phyloP scores from a whole-genome alignment of 1,140 invertebrate species.

The Sitophilus oryzae region DNA sequence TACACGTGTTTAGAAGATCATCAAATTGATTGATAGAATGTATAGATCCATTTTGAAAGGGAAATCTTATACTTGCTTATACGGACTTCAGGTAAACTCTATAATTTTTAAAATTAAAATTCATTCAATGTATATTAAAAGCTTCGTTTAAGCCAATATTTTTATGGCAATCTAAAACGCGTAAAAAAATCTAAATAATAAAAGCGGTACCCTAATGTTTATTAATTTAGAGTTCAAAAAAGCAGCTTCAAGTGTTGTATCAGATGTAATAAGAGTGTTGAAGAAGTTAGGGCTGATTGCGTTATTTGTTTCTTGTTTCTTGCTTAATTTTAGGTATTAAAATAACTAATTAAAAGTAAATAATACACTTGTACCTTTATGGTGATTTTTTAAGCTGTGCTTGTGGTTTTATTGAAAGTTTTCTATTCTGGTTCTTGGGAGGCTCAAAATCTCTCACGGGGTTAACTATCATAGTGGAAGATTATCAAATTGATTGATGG shows the following conservation, averaged over 20 bases:
- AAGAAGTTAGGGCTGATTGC: slow-evolving; percentile 68
- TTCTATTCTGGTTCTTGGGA: slow-evolving; percentile 80
- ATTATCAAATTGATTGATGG: too few species aligned
- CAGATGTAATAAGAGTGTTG: slow-evolving; percentile 63
- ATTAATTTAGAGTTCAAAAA: slow-evolving; percentile 73
- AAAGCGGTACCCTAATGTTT: slow-evolving; percentile 61
- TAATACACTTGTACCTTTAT: slow-evolving; percentile 1
- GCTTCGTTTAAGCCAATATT: slow-evolving; percentile 64
- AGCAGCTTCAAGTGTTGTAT: slow-evolving; percentile 64
- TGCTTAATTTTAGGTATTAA: slow-evolving; percentile 65
- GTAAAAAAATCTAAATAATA: slow-evolving; percentile 64
- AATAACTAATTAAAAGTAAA: neutral
- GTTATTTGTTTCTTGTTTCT: slow-evolving; percentile 63
- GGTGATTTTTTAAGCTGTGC: slow-evolving; percentile 55
- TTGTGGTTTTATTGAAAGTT: slow-evolving; percentile 82
- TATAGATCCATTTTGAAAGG: too few species aligned
- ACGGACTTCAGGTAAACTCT: slow-evolving; percentile 63
- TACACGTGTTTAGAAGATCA: too few species aligned
- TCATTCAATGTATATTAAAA: neutral
- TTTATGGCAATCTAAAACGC: too few species aligned
- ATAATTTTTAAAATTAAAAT: slow-evolving; percentile 4
- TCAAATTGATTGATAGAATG: too few species aligned
- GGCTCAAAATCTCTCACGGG: slow-evolving; percentile 75
- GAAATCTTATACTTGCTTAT: too few species aligned
- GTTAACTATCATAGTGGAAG: slow-evolving; percentile 74